Evolutionary conservation across 2,888 invertebrate genomes (phyloP).

Genomic region (Hydriomena furcata): DNA sequence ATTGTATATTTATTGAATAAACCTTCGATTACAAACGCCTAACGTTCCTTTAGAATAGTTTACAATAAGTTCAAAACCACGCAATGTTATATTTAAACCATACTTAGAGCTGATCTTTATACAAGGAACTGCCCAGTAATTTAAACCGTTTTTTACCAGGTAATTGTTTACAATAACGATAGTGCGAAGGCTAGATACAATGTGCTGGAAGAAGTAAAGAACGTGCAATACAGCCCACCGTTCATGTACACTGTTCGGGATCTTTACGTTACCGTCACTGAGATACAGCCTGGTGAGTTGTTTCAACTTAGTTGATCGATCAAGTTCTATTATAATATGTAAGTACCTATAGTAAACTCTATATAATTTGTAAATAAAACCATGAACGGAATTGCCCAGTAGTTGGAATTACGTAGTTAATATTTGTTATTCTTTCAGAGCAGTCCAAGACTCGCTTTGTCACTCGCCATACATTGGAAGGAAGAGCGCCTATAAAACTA

Average conservation of each 20-base stretch:
- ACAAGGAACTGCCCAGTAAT: no score
- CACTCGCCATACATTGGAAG: constrained; percentile 80
- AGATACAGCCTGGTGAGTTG: constrained; percentile 78
- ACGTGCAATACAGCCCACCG: constrained; percentile 78
- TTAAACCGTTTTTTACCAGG: constrained; percentile 64
- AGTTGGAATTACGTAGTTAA: no score
- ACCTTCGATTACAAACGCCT: no score
- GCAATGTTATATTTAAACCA: no score
- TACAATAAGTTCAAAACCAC: no score
- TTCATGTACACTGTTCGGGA: constrained; percentile 85
- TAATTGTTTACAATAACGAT: constrained; percentile 81
- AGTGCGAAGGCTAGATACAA: constrained; percentile 75
- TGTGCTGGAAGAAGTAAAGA: constrained; percentile 86
- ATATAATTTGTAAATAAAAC: no score
- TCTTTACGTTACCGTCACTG: constrained; percentile 84
- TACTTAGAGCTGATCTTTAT: no score
- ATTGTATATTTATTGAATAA: no score
- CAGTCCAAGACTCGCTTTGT: constrained; percentile 70
- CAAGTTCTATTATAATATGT: no score
- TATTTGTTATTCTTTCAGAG: constrained; percentile 56
- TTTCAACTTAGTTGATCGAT: neutral
- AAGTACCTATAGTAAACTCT: no score
- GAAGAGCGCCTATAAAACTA: constrained; percentile 80
- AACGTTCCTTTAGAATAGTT: no score
- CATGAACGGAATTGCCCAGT: no score